A percentile compares a stretch with the other conserved stretches of the same genome.
Conservation (phyloP, 2,797 vertebrate species). For the Hyperoplus immaculatus region DNA sequence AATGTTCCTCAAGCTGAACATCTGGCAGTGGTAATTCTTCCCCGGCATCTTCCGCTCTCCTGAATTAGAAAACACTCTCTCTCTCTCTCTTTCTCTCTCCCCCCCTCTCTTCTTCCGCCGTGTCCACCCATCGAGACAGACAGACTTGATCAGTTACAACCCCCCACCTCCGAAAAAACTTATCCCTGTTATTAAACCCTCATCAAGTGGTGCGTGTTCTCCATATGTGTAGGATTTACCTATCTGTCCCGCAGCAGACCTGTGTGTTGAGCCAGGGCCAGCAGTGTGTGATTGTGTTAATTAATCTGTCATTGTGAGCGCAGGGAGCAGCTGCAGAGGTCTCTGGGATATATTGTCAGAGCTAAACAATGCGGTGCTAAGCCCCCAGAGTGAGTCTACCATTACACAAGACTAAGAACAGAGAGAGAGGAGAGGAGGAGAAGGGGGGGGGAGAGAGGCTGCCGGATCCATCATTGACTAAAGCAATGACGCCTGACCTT, state of each 20-base stretch:
- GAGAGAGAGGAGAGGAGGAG: slow-evolving; percentile 78
- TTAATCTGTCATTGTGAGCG: slow-evolving; percentile 99
- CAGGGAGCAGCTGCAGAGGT: slow-evolving; percentile 96
- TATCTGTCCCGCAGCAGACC: slow-evolving; percentile 97
- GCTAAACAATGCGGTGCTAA: slow-evolving; percentile 97
- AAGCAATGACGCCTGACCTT: slow-evolving; percentile 97
- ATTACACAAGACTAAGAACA: slow-evolving; percentile 93
- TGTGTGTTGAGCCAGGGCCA: slow-evolving; percentile 97
- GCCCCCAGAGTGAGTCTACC: slow-evolving; percentile 95
- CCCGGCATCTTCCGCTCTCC: slow-evolving; percentile 81
- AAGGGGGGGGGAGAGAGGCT: slow-evolving; percentile 74
- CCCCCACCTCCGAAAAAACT: slow-evolving; percentile 73
- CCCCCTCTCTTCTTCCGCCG: background rate
- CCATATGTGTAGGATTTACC: slow-evolving; percentile 97
- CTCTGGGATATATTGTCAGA: slow-evolving; percentile 97
- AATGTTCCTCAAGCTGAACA: slow-evolving; percentile 87
- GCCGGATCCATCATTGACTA: slow-evolving; percentile 93
- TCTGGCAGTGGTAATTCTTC: slow-evolving; percentile 85
- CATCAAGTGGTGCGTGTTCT: slow-evolving; percentile 86
- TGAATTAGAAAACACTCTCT: slow-evolving; percentile 83
- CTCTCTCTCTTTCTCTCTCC: slow-evolving; percentile 57
- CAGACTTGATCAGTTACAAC: slow-evolving; percentile 81
- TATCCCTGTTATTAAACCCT: slow-evolving; percentile 85
- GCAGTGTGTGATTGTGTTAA: slow-evolving; percentile 98
- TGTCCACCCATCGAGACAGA: slow-evolving; percentile 71